Percentiles rank a stretch among this genome's conserved stretches.
phyloP scores from a whole-genome alignment of 1,140 invertebrate species.

The Drosophila bipectinata region DNA sequence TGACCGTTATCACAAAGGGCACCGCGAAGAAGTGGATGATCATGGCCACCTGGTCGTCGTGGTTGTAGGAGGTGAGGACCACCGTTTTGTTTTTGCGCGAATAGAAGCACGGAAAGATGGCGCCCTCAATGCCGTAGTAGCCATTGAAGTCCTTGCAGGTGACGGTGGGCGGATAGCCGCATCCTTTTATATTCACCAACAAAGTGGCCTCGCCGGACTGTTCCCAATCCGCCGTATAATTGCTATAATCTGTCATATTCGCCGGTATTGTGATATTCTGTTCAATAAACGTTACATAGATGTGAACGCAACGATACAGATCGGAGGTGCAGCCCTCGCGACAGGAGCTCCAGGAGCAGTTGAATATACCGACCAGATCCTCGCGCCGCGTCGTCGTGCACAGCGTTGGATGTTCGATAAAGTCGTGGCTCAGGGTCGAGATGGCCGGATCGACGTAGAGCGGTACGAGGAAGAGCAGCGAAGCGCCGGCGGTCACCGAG shows the following conservation, averaged over 20 bases:
- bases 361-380: constrained; percentile 90
- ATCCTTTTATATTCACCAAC: constrained; percentile 92
- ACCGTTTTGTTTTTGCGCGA: constrained; percentile 91
- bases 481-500: constrained; percentile 91
- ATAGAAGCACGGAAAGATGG: constrained; percentile 93
- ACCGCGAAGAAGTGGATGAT: constrained; percentile 92
- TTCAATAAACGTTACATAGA: constrained; percentile 90
- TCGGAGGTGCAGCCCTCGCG: constrained; percentile 95
- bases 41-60: constrained; percentile 90
- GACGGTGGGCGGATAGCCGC: constrained; percentile 94
- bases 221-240: constrained; percentile 79
- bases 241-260: constrained; percentile 79
- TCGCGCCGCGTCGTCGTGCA: constrained; percentile 91
- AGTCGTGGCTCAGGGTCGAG: constrained; percentile 93
- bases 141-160: constrained; percentile 92
- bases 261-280: constrained; percentile 82
- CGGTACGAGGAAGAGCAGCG: constrained; percentile 93
- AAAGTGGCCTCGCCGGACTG: constrained; percentile 88
- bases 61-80: constrained; percentile 91
- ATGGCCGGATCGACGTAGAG: constrained; percentile 95
- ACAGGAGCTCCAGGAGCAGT: constrained; percentile 94
- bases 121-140: constrained; percentile 90
- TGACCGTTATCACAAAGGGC: constrained; percentile 91
- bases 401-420: constrained; percentile 90
- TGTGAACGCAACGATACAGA: constrained; percentile 93